These are phyloP conservation scores for Agrotis ipsilon DNA, from an alignment of 2,888 invertebrate species.

Conservation along the genomic window DNA sequence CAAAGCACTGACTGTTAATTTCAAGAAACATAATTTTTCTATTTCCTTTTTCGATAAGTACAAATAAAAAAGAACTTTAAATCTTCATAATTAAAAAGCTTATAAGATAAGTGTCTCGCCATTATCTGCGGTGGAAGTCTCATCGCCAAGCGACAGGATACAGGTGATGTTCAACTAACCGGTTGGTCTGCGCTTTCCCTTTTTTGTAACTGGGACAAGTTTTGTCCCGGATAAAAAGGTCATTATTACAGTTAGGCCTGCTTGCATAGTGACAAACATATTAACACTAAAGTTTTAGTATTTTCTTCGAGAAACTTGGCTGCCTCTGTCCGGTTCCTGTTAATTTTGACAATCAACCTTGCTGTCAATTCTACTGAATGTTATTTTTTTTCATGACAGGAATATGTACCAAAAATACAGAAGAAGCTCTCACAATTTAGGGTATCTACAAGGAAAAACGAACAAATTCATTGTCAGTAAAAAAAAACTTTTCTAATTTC, in stretches of 20 bases:
- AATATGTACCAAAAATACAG: background rate
- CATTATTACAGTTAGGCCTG: background rate
- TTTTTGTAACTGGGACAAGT: slow-evolving; percentile 32
- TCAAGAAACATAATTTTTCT: background rate
- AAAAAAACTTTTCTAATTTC: slow-evolving; percentile 29
- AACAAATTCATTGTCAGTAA: slow-evolving; percentile 4
- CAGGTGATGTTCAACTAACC: slow-evolving; percentile 34
- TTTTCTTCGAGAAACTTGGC: background rate
- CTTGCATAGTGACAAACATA: background rate
- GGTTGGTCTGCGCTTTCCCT: slow-evolving; percentile 34
- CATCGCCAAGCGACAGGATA: slow-evolving; percentile 13
- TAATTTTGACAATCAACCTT: background rate
- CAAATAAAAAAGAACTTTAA: too few relatives aligned
- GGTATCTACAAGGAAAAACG: slow-evolving; percentile 2
- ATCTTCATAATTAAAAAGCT: background rate
- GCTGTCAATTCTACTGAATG: background rate
- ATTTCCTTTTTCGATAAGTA: background rate
- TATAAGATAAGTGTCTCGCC: slow-evolving; percentile 1
- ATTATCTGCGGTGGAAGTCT: slow-evolving; percentile 7
- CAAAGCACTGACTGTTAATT: background rate
- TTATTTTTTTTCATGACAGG: background rate
- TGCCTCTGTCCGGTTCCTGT: background rate
- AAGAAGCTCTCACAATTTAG: background rate
- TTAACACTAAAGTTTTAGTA: background rate
- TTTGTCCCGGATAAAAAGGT: slow-evolving; percentile 20